These are phyloP conservation scores for Sinocyclocheilus anophthalmus DNA, from an alignment of 2,113 vertebrate species.

Conservation along the genomic window DNA sequence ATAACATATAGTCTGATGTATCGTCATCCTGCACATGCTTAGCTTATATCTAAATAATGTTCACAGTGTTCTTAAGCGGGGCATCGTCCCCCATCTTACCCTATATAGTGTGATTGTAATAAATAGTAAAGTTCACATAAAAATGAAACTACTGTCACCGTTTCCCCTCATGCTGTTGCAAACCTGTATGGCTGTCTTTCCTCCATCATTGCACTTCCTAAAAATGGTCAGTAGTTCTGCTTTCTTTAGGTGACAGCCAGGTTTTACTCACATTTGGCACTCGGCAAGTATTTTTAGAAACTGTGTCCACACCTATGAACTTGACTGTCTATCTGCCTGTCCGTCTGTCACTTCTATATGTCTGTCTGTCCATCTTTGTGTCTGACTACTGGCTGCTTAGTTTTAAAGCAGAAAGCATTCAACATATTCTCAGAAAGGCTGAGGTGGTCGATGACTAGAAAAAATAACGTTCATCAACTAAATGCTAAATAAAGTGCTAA, in stretches of 20 bases:
- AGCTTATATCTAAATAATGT: not conserved
- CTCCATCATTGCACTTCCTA: not conserved
- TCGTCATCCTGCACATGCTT: not conserved
- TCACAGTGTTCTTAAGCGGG: not conserved
- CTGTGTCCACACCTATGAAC: constrained; percentile 9
- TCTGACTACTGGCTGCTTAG: not conserved
- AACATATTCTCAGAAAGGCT: not conserved
- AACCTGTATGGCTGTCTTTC: not conserved
- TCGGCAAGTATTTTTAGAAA: not conserved
- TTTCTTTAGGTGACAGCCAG: not conserved
- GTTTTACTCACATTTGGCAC: constrained; percentile 1
- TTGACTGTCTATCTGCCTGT: not conserved
- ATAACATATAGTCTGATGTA: not conserved
- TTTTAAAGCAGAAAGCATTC: constrained; percentile 1
- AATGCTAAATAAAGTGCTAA: not conserved
- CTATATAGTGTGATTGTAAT: not conserved
- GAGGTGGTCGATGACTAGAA: not conserved
- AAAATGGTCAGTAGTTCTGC: not conserved
- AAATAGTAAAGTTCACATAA: not conserved
- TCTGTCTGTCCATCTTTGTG: constrained; percentile 6
- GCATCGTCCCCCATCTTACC: not conserved
- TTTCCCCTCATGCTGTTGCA: not conserved
- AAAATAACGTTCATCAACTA: not conserved
- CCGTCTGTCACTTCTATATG: not conserved
- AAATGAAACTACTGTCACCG: not conserved